Evolutionary conservation across 2,888 invertebrate genomes (phyloP).

Genomic region (Brenthis daphne): DNA sequence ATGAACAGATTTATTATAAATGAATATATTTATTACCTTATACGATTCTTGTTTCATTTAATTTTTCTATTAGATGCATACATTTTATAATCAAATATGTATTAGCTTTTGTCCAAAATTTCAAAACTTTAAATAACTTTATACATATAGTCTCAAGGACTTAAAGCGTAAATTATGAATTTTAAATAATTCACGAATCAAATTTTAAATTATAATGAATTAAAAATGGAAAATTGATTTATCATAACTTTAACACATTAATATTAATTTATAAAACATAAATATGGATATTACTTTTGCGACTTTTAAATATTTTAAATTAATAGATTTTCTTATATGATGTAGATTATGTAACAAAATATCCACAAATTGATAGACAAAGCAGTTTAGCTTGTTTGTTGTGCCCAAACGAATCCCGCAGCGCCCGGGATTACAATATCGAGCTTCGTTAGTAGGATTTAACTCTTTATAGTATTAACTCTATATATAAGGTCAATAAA

Average conservation of each 20-base stretch:
- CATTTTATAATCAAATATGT: neutral
- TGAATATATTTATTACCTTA: neutral
- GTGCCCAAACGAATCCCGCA: conserved; percentile 52
- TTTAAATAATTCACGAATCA: no score
- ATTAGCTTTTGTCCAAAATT: neutral
- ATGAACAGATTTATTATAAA: conserved; percentile 33
- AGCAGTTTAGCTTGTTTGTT: conserved; percentile 54
- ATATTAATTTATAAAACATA: no score
- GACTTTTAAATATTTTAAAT: no score
- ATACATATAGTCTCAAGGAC: no score
- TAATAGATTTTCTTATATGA: no score
- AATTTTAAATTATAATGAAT: no score
- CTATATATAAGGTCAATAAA: no score
- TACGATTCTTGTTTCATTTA: conserved; percentile 3
- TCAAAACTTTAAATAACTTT: no score
- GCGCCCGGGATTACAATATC: conserved; percentile 55
- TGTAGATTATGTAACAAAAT: conserved; percentile 20
- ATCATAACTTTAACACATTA: no score
- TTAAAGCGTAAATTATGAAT: no score
- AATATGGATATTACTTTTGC: no score
- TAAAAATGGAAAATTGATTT: no score
- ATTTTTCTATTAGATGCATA: neutral
- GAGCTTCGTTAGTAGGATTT: conserved; percentile 69
- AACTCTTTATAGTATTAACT: conserved; percentile 51
- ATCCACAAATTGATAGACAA: conserved; percentile 36